These are phyloP conservation scores for Dinomys branickii DNA, from an alignment of 2,113 vertebrate species.

Conservation along the genomic window DNA sequence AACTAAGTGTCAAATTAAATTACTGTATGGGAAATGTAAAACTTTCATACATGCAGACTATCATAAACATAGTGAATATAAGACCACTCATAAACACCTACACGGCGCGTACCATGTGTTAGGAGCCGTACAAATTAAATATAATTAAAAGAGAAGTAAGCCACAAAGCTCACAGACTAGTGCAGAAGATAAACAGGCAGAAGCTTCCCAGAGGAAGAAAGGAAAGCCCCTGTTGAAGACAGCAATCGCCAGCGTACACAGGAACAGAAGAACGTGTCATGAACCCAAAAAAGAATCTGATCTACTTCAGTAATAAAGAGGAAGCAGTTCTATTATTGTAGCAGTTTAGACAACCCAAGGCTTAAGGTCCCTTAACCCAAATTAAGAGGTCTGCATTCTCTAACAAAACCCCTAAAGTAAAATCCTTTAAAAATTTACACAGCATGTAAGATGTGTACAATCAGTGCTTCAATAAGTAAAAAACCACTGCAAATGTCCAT, in stretches of 20 bases:
- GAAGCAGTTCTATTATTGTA: neutral
- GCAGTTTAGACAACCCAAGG: neutral
- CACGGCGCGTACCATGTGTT: neutral
- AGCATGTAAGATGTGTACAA: neutral
- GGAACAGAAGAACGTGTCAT: neutral
- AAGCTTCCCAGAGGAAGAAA: neutral
- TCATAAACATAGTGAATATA: neutral
- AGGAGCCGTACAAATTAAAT: neutral
- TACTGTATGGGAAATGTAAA: neutral
- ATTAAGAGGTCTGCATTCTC: neutral
- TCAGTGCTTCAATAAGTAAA: neutral
- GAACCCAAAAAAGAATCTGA: neutral
- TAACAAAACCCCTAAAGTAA: slow-evolving; percentile 11
- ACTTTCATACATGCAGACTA: neutral
- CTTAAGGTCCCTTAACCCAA: neutral
- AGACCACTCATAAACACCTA: neutral
- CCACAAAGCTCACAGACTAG: neutral
- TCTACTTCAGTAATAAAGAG: neutral
- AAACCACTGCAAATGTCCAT: neutral
- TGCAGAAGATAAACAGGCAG: neutral
- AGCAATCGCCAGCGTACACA: neutral
- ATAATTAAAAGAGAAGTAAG: neutral
- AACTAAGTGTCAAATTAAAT: neutral
- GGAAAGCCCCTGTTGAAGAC: neutral
- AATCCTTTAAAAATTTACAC: neutral